A percentile compares a stretch with the other conserved stretches of the same genome.
Conservation (phyloP, 1,140 invertebrate species). For the Heliconius melpomene region DNA sequence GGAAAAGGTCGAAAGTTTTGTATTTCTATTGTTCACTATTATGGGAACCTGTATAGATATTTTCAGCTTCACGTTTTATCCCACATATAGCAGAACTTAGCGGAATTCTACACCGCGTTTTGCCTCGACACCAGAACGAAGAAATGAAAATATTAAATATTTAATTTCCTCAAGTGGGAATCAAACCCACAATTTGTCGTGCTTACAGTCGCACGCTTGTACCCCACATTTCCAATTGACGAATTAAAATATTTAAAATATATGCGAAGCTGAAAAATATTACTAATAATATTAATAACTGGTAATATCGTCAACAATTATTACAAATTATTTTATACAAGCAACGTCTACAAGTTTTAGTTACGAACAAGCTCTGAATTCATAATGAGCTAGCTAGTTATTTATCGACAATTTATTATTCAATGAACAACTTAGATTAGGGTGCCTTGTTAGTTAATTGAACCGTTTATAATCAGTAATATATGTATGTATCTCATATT, state of each 20-base stretch:
- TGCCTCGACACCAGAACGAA: too few species aligned
- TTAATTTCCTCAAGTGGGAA: too few species aligned
- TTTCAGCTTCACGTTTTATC: too few species aligned
- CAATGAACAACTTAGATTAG: slow-evolving; percentile 34
- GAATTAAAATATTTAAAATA: too few species aligned
- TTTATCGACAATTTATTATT: slow-evolving; percentile 32
- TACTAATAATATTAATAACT: not conserved
- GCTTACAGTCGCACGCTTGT: too few species aligned
- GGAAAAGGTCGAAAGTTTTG: not conserved
- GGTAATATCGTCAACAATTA: not conserved
- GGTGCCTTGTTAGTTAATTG: slow-evolving; percentile 35
- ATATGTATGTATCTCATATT: not conserved
- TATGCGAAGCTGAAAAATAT: not conserved
- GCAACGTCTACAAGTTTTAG: slow-evolving; percentile 13
- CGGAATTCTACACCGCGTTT: too few species aligned
- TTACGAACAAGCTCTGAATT: slow-evolving; percentile 20
- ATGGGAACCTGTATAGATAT: too few species aligned
- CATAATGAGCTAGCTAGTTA: slow-evolving; percentile 25
- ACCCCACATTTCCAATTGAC: too few species aligned
- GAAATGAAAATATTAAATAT: too few species aligned
- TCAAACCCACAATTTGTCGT: too few species aligned
- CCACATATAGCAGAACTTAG: too few species aligned
- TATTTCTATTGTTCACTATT: not conserved
- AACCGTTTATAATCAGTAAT: slow-evolving; percentile 34
- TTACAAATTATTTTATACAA: slow-evolving; percentile 14